These are phyloP conservation scores for Hirudinaria manillensis DNA, from an alignment of 2,888 invertebrate genomes.

Conservation along the genomic window DNA sequence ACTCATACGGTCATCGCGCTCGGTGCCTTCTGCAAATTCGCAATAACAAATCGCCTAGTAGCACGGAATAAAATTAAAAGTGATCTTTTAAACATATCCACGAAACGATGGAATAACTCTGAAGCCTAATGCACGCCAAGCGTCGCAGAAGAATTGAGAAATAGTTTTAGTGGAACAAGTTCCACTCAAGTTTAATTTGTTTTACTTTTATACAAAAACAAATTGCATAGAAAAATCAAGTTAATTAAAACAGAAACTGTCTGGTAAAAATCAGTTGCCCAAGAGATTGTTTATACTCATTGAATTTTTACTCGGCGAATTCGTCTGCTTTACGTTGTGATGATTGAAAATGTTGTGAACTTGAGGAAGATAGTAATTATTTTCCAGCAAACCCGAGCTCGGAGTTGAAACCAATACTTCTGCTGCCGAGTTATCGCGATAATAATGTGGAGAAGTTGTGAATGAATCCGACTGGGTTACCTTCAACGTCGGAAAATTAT, in stretches of 20 bases:
- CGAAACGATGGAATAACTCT: too few species aligned
- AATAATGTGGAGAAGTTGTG: background rate
- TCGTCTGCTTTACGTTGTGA: too few species aligned
- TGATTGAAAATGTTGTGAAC: constrained; percentile 14
- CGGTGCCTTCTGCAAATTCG: too few species aligned
- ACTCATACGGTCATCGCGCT: too few species aligned
- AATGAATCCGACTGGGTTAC: constrained; percentile 5
- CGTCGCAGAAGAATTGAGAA: too few species aligned
- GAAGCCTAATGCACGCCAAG: too few species aligned
- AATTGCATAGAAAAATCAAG: background rate
- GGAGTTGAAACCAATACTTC: background rate
- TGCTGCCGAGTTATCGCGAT: constrained; percentile 3
- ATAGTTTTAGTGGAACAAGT: too few species aligned
- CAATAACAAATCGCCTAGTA: too few species aligned
- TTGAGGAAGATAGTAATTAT: background rate
- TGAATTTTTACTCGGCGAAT: constrained; percentile 18
- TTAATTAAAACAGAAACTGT: background rate
- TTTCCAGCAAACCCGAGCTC: background rate
- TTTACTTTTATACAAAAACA: background rate
- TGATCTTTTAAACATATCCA: too few species aligned
- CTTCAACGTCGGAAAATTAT: background rate
- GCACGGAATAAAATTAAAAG: too few species aligned
- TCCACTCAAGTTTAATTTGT: background rate
- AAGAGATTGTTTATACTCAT: constrained; percentile 29
- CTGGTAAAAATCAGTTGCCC: constrained; percentile 11